These are phyloP conservation scores for Colaptes auratus DNA, from an alignment of 2,113 vertebrate genomes.

Conservation along the genomic window DNA sequence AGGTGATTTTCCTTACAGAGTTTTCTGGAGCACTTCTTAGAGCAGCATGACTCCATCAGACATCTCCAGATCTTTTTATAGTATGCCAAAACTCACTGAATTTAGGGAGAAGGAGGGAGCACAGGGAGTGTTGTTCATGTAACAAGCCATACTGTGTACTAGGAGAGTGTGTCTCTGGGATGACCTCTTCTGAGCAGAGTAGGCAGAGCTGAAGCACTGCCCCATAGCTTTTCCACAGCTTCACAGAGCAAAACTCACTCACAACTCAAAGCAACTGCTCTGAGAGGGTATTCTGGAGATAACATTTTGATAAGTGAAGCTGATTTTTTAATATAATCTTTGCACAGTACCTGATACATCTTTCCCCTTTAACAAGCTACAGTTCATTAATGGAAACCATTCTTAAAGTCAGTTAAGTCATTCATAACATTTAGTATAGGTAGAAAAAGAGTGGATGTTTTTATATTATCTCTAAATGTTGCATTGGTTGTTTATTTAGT, in stretches of 20 bases:
- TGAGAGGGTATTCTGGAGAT: neutral
- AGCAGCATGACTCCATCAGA: neutral
- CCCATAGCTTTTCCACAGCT: neutral
- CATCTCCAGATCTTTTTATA: neutral
- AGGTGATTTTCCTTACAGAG: neutral
- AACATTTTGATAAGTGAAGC: neutral
- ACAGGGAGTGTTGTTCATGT: rapidly evolving
- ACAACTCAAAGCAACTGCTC: no score
- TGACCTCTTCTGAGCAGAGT: neutral
- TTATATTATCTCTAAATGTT: neutral
- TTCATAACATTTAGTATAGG: neutral
- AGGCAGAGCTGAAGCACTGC: neutral
- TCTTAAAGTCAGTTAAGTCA: neutral
- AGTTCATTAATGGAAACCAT: neutral
- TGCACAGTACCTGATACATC: neutral
- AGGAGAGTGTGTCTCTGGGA: neutral
- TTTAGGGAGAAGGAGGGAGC: neutral
- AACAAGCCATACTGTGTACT: neutral
- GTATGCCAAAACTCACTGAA: neutral
- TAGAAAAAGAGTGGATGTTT: neutral
- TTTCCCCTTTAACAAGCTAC: neutral
- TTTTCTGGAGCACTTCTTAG: neutral
- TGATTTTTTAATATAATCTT: neutral
- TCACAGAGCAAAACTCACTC: neutral
- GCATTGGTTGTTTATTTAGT: neutral